phyloP scores from a whole-genome alignment of 2,888 invertebrate genomes.

The Plebejus argus region DNA sequence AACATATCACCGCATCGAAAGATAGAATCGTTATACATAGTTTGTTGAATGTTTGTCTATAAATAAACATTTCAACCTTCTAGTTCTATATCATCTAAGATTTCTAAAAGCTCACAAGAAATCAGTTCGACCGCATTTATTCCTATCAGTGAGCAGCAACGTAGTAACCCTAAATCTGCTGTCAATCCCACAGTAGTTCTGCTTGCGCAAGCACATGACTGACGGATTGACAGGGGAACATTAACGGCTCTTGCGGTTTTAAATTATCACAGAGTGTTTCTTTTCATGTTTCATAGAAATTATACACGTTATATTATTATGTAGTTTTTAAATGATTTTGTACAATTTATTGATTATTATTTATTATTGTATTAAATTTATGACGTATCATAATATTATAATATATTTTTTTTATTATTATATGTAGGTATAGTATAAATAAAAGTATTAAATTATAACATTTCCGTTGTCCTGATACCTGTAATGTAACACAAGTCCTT shows the following conservation, averaged over 20 bases:
- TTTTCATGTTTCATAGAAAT: constrained; percentile 58
- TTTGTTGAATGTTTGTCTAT: background rate
- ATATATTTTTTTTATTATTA: no score
- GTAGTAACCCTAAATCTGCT: constrained; percentile 7
- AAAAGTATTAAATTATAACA: no score
- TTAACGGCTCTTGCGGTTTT: constrained; percentile 9
- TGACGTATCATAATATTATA: no score
- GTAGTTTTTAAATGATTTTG: background rate
- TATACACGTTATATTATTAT: background rate
- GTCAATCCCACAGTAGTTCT: constrained; percentile 17
- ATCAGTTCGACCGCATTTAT: background rate
- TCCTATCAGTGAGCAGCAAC: constrained; percentile 13
- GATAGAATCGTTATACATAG: background rate
- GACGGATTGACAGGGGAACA: constrained; percentile 14
- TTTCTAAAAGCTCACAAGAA: constrained; percentile 11
- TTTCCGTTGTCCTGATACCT: no score
- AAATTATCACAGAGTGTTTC: constrained; percentile 46
- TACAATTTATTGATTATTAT: background rate
- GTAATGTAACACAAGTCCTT: no score
- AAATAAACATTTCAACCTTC: background rate
- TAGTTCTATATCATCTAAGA: background rate
- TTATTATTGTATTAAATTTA: no score
- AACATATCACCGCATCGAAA: background rate
- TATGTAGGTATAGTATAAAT: no score
- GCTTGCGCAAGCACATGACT: constrained; percentile 21